Conservation (phyloP, 2,888 invertebrate species). For the Drosophila nigritarsus region DNA sequence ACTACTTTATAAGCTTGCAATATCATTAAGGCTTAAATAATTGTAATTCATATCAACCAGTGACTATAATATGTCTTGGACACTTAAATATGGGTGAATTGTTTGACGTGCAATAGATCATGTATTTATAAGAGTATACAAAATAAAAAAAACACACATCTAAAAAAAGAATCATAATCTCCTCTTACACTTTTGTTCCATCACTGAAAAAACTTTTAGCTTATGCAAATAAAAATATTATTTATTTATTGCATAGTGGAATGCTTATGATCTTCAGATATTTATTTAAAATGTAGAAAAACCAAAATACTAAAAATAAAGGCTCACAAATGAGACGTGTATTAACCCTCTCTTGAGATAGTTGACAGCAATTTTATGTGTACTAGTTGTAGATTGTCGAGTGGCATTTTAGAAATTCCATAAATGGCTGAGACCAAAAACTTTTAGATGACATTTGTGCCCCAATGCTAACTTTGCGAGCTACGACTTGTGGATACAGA, state of each 20-base stretch:
- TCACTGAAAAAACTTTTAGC: background rate
- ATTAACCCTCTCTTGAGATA: conserved; percentile 7
- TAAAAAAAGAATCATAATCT: background rate
- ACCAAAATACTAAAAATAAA: background rate
- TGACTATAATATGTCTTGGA: background rate
- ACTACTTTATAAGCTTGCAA: conserved; percentile 31
- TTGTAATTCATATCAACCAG: conserved; percentile 7
- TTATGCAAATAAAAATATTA: background rate
- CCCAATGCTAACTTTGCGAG: conserved; percentile 2
- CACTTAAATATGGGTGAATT: background rate
- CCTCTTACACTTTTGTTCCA: background rate
- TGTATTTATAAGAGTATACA: background rate
- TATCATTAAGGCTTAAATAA: conserved; percentile 9
- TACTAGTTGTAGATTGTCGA: conserved; percentile 47
- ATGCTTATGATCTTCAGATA: background rate
- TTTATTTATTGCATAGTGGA: background rate
- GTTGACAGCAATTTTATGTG: conserved; percentile 29
- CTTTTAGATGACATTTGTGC: conserved; percentile 63
- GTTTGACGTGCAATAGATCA: too few species aligned
- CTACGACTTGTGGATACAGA: conserved; percentile 20
- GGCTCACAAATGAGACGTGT: background rate
- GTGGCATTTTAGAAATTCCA: conserved; percentile 69
- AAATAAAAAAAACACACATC: background rate
- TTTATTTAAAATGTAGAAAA: background rate
- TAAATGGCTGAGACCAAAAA: conserved; percentile 73